Conservation (phyloP, 2,888 invertebrate species). For the Rugalucina vietnamica region DNA sequence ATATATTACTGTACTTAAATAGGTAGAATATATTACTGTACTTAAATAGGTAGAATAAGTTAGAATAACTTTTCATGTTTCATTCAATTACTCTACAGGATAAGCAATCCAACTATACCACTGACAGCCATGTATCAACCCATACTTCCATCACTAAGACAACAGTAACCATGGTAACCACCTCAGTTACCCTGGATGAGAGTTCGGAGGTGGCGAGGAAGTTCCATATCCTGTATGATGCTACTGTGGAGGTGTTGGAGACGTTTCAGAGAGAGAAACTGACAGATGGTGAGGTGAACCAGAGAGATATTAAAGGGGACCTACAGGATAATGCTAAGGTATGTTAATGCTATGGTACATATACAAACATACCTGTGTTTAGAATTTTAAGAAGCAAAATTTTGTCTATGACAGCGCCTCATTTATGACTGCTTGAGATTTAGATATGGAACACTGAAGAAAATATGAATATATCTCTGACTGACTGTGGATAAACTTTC, state of each 20-base stretch:
- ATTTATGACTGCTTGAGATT: too few species aligned
- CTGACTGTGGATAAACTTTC: too few species aligned
- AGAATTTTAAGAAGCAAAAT: too few species aligned
- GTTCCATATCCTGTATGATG: slow-evolving; percentile 68
- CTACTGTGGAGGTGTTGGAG: slow-evolving; percentile 68
- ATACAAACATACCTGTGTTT: not conserved
- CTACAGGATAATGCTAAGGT: slow-evolving; percentile 77
- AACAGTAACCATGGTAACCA: slow-evolving; percentile 44
- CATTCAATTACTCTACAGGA: too few species aligned
- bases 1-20: too few species aligned
- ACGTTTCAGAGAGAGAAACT: slow-evolving; percentile 72
- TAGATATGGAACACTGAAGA: too few species aligned
- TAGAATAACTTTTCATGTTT: too few species aligned
- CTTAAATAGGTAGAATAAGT: too few species aligned
- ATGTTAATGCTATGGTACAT: not conserved
- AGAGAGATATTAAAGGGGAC: slow-evolving; percentile 69
- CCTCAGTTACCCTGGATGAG: slow-evolving; percentile 28
- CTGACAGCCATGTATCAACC: not conserved
- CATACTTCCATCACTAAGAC: slow-evolving; percentile 57
- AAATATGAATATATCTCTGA: too few species aligned
- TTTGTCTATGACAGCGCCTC: too few species aligned
- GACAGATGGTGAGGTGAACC: slow-evolving; percentile 69
- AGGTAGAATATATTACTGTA: too few species aligned
- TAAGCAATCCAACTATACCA: not conserved
- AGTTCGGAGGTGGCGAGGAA: slow-evolving; percentile 48